Base-by-base conservation (phyloP, 2,113 vertebrate genomes). In the Ahaetulla prasina region DNA sequence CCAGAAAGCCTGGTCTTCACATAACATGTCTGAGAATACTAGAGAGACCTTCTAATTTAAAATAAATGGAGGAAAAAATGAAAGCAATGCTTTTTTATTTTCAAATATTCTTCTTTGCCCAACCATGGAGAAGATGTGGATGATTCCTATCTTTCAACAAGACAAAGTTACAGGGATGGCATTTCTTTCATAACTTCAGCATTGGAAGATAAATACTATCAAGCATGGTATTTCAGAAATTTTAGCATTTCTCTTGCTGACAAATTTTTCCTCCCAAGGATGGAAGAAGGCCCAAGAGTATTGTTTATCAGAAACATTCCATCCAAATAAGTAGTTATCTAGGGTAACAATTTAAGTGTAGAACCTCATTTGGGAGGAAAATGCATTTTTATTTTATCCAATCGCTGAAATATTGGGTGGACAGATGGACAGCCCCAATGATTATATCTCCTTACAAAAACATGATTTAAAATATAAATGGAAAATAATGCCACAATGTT, bases 281-380 rank as follows among this genome's bases (percentile, higher is more conserved):
- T 35, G n/a, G 63, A 35, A 74, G 14, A 35, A 18, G n/a, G n/a
- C 63, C 6, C 14, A 35, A 74, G 63, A 35, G 63, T 7, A 74
- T n/a, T 74, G 63, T 10, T 63, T 30, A 63, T 30, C 57, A 30
- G 57, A 63, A 63, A 63, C 4, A 5, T 74, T 74, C 63, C n/a
- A 35, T 74, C n/a, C 63, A n/a, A 14, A n/a, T 35, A 74, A 74
- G n/a, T 74, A 74, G 63, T 74, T 60, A 4, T 25, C 57, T 60
- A 60, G 25, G 57, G 57, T 68, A n/a, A 16, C 63, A 35, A 16
- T 16, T 14, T 68, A 74, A 74, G 63, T 18, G 12, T 14, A 35
- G 4, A 16, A 74, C 5, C n/a, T n/a, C 4, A 4, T 14, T 63
- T 60, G 22, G 4, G 27, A 1, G 0, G 1, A 0, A 30, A 14